Evolutionary conservation across 1,140 invertebrate species (phyloP).

Genomic region (Drosophila pachea): DNA sequence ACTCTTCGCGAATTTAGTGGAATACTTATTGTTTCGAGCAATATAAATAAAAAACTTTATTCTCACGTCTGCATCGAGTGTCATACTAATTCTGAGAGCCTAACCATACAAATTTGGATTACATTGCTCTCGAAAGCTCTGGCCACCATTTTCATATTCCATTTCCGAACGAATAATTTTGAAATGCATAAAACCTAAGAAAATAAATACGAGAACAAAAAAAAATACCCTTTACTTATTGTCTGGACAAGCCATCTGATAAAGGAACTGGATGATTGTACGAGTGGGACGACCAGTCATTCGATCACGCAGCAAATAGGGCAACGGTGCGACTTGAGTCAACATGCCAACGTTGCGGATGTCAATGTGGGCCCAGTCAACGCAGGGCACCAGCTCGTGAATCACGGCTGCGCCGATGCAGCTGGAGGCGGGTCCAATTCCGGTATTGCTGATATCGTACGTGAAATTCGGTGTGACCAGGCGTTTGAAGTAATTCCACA

Average conservation of each 20-base stretch:
- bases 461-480: constrained; percentile 81
- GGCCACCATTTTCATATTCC: too few relatives aligned
- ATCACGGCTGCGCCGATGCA: constrained; percentile 86
- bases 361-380: constrained; percentile 85
- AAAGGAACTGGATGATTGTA: constrained; percentile 82
- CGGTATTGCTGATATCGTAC: constrained; percentile 84
- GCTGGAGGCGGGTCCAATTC: constrained; percentile 80
- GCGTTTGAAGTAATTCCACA: constrained; percentile 89
- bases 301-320: constrained; percentile 81
- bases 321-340: constrained; percentile 80
- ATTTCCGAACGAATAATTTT: too few relatives aligned
- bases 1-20: too few relatives aligned
- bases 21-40: too few relatives aligned
- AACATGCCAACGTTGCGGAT: constrained; percentile 84
- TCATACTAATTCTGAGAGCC: too few relatives aligned
- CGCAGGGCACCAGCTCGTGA: constrained; percentile 83
- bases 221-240: constrained; percentile 31
- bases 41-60: too few relatives aligned
- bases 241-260: constrained; percentile 80
- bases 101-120: too few relatives aligned
- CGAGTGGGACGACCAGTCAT: constrained; percentile 83
- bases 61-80: too few relatives aligned
- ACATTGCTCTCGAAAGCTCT: too few relatives aligned
- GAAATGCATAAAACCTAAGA: too few relatives aligned
- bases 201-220: too few relatives aligned